A percentile compares a stretch with the other conserved stretches of the same genome.
phyloP scores from a whole-genome alignment of 1,140 invertebrate species.

The Zaprionus vittiger region DNA sequence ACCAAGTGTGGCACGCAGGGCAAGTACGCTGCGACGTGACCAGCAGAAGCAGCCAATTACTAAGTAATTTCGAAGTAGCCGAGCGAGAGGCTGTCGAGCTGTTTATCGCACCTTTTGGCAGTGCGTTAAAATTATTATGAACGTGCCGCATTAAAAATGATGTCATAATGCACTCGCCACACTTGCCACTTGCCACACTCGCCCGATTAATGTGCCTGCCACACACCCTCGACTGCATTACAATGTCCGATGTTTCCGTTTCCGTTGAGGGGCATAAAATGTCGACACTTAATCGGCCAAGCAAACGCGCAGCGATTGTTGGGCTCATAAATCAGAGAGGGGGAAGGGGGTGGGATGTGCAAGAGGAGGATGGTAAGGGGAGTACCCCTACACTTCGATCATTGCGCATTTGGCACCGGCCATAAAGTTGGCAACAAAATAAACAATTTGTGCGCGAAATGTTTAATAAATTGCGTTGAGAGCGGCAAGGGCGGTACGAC shows the following conservation, averaged over 20 bases:
- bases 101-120: conserved; percentile 58
- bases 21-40: conserved; percentile 6
- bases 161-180: conserved; percentile 71
- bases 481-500: conserved; percentile 30
- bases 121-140: conserved; percentile 72
- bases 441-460: conserved; percentile 73
- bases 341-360: conserved; percentile 27
- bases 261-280: conserved; percentile 59
- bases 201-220: conserved; percentile 1
- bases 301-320: conserved; percentile 51
- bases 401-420: conserved; percentile 50
- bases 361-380: conserved; percentile 31
- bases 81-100: conserved; percentile 22
- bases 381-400: conserved; percentile 35
- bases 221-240: conserved; percentile 8
- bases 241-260: conserved; percentile 8
- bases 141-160: conserved; percentile 69
- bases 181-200: conserved; percentile 22
- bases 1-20: conserved; percentile 6
- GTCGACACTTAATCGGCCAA: conserved; percentile 35
- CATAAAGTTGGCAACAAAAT: conserved; percentile 67
- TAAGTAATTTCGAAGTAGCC: conserved; percentile 55
- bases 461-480: conserved; percentile 80
- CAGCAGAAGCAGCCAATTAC: conserved; percentile 41
- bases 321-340: conserved; percentile 59